Evolutionary conservation across 1,140 invertebrate genomes (phyloP).

Genomic region (Drosophila mayri): DNA sequence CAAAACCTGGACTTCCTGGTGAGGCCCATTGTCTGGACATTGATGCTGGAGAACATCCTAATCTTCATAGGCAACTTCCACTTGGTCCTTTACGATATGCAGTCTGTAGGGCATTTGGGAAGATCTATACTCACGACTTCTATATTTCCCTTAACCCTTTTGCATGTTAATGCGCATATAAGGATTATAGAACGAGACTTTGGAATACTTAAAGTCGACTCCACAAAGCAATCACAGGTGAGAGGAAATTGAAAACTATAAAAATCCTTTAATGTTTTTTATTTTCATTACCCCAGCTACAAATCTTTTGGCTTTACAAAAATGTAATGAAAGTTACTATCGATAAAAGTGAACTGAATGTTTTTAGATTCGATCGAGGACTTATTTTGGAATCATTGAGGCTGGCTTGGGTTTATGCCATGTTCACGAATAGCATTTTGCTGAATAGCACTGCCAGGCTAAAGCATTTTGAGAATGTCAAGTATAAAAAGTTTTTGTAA

Average conservation of each 20-base stretch:
- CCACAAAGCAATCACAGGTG: slow-evolving; percentile 19
- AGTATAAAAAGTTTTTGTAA: slow-evolving; percentile 9
- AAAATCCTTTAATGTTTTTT: background rate
- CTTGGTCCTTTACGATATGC: slow-evolving; percentile 27
- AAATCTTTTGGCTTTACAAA: slow-evolving; percentile 43
- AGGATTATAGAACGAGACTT: slow-evolving; percentile 20
- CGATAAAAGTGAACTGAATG: slow-evolving; percentile 8
- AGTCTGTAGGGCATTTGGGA: background rate
- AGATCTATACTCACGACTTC: rapidly evolving
- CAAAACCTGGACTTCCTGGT: slow-evolving; percentile 41
- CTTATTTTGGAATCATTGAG: slow-evolving; percentile 31
- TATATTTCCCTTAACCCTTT: slow-evolving; percentile 19
- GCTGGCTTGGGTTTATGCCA: slow-evolving; percentile 36
- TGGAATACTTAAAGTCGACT: slow-evolving; percentile 18
- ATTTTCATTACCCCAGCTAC: slow-evolving; percentile 16
- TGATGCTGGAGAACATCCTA: slow-evolving; percentile 6
- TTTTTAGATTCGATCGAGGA: slow-evolving; percentile 33
- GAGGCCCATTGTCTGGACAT: slow-evolving; percentile 44
- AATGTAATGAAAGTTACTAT: background rate
- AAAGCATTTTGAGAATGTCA: slow-evolving; percentile 9
- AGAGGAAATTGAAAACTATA: background rate
- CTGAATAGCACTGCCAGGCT: slow-evolving; percentile 19
- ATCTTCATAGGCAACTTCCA: slow-evolving; percentile 26
- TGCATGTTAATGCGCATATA: slow-evolving; percentile 26
- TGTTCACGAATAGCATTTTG: slow-evolving; percentile 59